phyloP scores from a whole-genome alignment of 2,888 invertebrate species.

The Chrysina gloriosa region DNA sequence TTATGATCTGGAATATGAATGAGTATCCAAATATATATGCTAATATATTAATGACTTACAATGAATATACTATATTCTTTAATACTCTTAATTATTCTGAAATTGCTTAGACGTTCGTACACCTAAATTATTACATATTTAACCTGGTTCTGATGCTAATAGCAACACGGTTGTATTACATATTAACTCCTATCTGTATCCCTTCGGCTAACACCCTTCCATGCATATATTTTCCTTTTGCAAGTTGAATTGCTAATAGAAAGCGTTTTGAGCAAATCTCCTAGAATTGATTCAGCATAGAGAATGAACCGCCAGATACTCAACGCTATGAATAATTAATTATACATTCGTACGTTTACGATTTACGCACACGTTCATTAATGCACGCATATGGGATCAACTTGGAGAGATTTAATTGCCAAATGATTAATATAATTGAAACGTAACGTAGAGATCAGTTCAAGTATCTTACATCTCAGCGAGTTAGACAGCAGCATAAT shows the following conservation, averaged over 20 bases:
- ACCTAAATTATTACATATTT: no score
- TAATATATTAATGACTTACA: no score
- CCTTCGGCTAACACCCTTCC: neutral
- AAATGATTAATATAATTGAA: constrained; percentile 45
- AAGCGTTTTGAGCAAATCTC: neutral
- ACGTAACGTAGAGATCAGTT: constrained; percentile 36
- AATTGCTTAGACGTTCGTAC: no score
- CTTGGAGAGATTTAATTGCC: constrained; percentile 48
- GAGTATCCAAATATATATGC: no score
- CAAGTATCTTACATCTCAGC: constrained; percentile 1
- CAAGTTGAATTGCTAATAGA: constrained; percentile 9
- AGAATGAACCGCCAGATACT: constrained; percentile 17
- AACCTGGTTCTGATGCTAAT: no score
- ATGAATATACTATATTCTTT: no score
- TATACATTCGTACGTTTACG: constrained; percentile 11
- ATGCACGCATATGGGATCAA: constrained; percentile 48
- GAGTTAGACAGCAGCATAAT: constrained; percentile 38
- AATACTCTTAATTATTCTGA: no score
- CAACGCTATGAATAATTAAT: constrained; percentile 27
- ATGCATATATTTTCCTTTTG: constrained; percentile 16
- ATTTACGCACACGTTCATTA: constrained; percentile 45
- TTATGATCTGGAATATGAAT: no score
- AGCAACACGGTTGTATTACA: no score
- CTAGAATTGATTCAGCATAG: neutral
- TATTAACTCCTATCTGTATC: no score